phyloP scores from a whole-genome alignment of 2,113 vertebrate species.

The Dasypus novemcinctus region DNA sequence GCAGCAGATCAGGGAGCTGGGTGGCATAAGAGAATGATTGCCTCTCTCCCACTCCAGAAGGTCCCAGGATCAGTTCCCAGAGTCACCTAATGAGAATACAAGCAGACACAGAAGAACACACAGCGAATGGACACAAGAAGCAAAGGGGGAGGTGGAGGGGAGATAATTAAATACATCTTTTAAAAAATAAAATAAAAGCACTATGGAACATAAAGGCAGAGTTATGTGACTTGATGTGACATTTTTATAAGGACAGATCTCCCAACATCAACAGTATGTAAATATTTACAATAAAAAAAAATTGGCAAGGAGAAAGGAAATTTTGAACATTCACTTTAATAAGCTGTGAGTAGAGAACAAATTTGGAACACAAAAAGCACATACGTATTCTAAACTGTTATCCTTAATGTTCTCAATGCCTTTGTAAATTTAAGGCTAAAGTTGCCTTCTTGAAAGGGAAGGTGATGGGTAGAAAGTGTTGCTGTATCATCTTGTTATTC shows the following conservation, averaged over 20 bases:
- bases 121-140: too few relatives aligned
- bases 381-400: background rate
- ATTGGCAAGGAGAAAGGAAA: constrained; percentile 62
- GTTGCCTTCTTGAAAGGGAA: background rate
- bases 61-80: too few relatives aligned
- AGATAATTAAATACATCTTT: too few relatives aligned
- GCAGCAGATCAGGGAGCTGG: too few relatives aligned
- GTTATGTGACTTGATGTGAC: constrained; percentile 46
- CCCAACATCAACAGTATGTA: constrained; percentile 32
- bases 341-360: background rate
- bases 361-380: background rate
- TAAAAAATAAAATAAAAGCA: too few relatives aligned
- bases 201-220: constrained; percentile 32
- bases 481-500: background rate
- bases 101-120: too few relatives aligned
- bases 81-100: too few relatives aligned
- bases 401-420: background rate
- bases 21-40: too few relatives aligned
- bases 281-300: constrained; percentile 75
- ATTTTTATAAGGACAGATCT: constrained; percentile 41
- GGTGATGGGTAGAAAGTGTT: background rate
- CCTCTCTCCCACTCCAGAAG: too few relatives aligned
- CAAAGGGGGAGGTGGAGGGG: too few relatives aligned
- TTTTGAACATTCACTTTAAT: background rate
- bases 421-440: background rate